Evolutionary conservation across 2,888 invertebrate genomes (phyloP).

Genomic region (Amphiduros pacificus): DNA sequence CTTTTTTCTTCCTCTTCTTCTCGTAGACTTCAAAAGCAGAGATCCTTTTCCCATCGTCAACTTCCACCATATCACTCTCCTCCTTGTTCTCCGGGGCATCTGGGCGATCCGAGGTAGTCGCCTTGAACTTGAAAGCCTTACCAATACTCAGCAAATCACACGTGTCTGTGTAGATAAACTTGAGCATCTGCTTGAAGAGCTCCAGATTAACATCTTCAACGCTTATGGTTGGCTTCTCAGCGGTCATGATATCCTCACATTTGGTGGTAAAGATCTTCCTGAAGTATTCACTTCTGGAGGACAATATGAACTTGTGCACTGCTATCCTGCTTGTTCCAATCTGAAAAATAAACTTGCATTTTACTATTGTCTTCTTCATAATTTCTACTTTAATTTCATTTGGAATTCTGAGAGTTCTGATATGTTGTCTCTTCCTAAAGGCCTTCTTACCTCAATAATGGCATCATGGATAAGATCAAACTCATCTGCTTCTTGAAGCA

Average conservation of each 20-base stretch:
- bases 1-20: constrained; percentile 36
- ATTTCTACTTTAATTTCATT: no score
- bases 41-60: neutral
- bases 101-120: neutral
- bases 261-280: constrained; percentile 41
- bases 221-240: constrained; percentile 50
- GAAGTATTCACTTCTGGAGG: constrained; percentile 69
- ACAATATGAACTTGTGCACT: constrained; percentile 75
- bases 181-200: constrained; percentile 73
- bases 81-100: neutral
- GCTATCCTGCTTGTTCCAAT: constrained; percentile 68
- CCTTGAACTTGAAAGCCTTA: neutral
- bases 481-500: constrained; percentile 69
- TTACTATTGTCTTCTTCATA: no score
- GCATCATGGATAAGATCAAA: constrained; percentile 76
- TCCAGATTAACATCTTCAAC: constrained; percentile 67
- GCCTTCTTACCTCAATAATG: constrained; percentile 63
- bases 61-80: neutral
- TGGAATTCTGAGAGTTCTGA: no score
- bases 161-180: constrained; percentile 71
- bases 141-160: constrained; percentile 68
- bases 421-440: no score
- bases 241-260: neutral
- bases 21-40: constrained; percentile 37
- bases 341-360: constrained; percentile 59